A percentile compares a stretch with the other conserved stretches of the same genome.
These are phyloP conservation scores for Rhabditophanes sp. DNA, from an alignment of 2,888 invertebrate species.

Conservation along the genomic window DNA sequence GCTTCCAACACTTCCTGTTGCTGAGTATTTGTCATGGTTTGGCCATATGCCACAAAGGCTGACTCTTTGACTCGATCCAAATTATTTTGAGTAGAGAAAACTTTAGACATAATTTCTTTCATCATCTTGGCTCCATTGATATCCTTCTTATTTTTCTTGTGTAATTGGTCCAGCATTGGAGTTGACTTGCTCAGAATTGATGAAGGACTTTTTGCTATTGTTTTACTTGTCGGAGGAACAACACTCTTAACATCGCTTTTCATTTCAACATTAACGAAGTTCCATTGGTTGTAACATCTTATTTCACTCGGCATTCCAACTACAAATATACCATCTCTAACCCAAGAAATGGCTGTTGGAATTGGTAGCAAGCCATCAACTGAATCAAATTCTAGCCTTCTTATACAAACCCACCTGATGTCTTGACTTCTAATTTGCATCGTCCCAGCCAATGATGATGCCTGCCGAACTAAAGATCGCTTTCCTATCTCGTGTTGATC, in stretches of 20 bases:
- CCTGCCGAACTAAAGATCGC: conserved; percentile 26
- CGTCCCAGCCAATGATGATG: conserved; percentile 20
- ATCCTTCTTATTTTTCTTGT: conserved; percentile 12
- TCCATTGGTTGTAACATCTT: conserved; percentile 89
- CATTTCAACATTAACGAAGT: conserved; percentile 8
- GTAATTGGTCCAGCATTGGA: conserved; percentile 35
- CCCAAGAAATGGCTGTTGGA: conserved; percentile 98
- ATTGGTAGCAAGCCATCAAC: conserved; percentile 87
- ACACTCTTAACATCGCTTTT: conserved; percentile 4
- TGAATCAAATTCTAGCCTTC: conserved; percentile 26
- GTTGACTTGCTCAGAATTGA: conserved; percentile 26
- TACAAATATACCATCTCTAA: conserved; percentile 85
- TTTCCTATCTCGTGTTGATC: conserved; percentile 29
- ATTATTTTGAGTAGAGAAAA: no score
- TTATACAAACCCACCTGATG: conserved; percentile 34
- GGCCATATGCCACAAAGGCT: neutral
- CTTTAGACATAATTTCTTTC: conserved; percentile 18
- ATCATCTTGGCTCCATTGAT: no score
- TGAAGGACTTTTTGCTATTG: conserved; percentile 4
- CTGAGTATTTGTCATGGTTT: conserved; percentile 3
- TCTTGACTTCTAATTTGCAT: neutral
- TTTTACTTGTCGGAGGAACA: conserved; percentile 8
- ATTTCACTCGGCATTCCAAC: conserved; percentile 99
- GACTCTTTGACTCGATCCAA: no score
- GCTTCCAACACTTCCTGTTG: conserved; percentile 14